Percentiles rank a stretch among this genome's conserved stretches.
phyloP scores from a whole-genome alignment of 1,140 invertebrate species.

The Orius laevigatus region DNA sequence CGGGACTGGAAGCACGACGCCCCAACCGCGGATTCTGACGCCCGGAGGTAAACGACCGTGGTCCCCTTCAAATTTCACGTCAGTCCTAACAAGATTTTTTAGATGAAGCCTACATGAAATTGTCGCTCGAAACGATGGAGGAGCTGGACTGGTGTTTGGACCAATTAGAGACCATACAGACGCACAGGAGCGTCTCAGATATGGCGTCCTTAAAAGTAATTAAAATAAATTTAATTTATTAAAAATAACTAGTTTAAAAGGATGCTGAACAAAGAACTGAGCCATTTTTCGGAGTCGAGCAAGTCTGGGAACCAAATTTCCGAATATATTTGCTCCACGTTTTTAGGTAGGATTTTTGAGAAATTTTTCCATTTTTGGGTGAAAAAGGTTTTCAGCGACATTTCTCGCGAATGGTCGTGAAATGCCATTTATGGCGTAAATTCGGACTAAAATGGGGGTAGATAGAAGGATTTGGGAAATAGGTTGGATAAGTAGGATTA shows the following conservation, averaged over 20 bases:
- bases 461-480: no score
- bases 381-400: neutral
- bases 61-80: neutral
- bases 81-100: conserved; percentile 24
- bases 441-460: no score
- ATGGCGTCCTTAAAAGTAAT: conserved; percentile 97
- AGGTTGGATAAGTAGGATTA: no score
- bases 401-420: no score
- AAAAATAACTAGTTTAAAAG: conserved; percentile 72
- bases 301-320: conserved; percentile 98
- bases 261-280: conserved; percentile 98
- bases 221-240: conserved; percentile 10
- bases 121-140: conserved; percentile 91
- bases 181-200: conserved; percentile 95
- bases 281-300: conserved; percentile 96
- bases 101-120: conserved; percentile 82
- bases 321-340: conserved; percentile 96
- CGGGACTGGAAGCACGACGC: conserved; percentile 46
- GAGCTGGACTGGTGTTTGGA: conserved; percentile 99
- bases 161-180: conserved; percentile 97
- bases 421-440: no score
- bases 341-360: conserved; percentile 69
- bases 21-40: conserved; percentile 50
- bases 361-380: neutral
- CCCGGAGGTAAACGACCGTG: conserved; percentile 45